Conservation (phyloP, 2,797 vertebrate genomes). For the Onychomys arenicola region DNA sequence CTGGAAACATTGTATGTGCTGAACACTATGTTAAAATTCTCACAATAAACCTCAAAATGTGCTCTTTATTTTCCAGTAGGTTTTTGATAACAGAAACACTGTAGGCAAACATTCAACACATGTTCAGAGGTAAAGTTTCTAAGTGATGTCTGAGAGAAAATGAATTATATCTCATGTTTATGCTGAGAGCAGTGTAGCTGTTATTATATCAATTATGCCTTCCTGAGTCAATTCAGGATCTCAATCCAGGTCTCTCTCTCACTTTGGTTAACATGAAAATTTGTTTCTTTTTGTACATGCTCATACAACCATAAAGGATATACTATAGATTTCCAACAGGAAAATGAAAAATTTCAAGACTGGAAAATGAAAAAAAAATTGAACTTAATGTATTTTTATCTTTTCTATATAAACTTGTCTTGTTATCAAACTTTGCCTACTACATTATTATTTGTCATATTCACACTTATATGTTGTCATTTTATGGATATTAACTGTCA, state of each 20-base stretch:
- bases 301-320: neutral
- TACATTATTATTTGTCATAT: neutral
- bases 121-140: neutral
- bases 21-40: neutral
- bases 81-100: neutral
- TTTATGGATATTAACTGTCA: no score
- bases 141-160: neutral
- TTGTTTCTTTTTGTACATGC: neutral
- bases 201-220: neutral
- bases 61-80: neutral
- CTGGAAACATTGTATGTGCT: neutral
- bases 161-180: neutral
- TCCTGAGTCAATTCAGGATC: neutral
- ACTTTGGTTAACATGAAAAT: neutral
- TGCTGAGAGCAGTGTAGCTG: neutral
- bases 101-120: neutral
- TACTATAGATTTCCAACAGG: neutral
- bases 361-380: neutral
- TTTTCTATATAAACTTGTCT: neutral
- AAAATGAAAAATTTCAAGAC: neutral
- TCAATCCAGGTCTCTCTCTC: neutral
- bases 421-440: neutral
- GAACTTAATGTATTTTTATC: neutral
- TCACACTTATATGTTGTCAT: no score
- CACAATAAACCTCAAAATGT: neutral